A percentile compares a stretch with the other conserved stretches of the same genome.
phyloP scores from a whole-genome alignment of 1,140 invertebrate species.

The Trichoplusia ni region DNA sequence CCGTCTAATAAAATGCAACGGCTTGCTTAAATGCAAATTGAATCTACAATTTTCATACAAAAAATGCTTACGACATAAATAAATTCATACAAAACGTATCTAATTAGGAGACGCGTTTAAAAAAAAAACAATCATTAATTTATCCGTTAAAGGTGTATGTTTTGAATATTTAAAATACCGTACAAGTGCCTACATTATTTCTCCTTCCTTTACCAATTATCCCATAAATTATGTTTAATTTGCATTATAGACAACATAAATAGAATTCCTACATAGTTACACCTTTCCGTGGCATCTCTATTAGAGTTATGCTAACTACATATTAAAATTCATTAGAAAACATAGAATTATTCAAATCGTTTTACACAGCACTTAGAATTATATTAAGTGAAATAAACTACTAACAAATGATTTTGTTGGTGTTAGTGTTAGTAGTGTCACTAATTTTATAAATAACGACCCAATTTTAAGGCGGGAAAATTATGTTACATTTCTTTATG shows the following conservation, averaged over 20 bases:
- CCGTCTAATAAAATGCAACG: no score
- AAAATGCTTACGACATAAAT: no score
- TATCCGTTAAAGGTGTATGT: no score
- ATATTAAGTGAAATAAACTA: background rate
- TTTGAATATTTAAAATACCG: no score
- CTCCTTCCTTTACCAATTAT: background rate
- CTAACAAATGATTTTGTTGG: background rate
- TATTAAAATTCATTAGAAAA: constrained; percentile 7
- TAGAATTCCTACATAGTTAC: constrained; percentile 17
- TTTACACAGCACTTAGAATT: constrained; percentile 1
- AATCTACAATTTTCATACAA: no score
- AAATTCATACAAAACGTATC: no score
- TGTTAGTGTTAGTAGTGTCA: background rate
- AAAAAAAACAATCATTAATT: no score
- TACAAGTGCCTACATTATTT: background rate
- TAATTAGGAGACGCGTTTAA: no score
- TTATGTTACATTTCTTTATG: no score
- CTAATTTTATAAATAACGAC: background rate
- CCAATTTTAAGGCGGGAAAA: no score
- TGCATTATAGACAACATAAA: constrained; percentile 6
- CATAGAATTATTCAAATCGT: constrained; percentile 4
- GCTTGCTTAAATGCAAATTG: no score
- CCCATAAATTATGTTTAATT: constrained; percentile 7
- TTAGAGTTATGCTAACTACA: constrained; percentile 13
- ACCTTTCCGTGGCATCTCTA: constrained; percentile 7